Conservation (phyloP, 2,797 vertebrate species). For the Antennarius maculatus region DNA sequence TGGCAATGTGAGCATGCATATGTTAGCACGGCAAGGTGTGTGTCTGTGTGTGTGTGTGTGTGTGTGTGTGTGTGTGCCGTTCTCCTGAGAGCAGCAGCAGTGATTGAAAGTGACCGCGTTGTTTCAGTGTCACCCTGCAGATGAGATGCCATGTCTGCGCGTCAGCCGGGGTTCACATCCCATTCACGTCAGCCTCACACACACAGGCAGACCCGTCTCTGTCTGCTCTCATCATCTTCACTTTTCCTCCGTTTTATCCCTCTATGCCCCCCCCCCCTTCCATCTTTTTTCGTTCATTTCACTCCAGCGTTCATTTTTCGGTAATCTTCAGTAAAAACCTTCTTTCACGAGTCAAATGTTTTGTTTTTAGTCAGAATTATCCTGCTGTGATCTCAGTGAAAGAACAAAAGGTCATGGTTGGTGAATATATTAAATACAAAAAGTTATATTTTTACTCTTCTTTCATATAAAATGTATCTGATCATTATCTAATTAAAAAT, state of each 20-base stretch:
- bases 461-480: no score
- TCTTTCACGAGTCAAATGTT: no score
- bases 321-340: no score
- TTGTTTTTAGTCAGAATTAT: no score
- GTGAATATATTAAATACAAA: no score
- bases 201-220: conserved; percentile 9
- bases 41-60: conserved; percentile 11
- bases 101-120: conserved; percentile 65
- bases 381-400: no score
- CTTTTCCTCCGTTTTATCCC: neutral
- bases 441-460: no score
- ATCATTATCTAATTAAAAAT: no score
- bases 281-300: neutral
- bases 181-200: conserved; percentile 31
- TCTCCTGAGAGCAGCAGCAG: conserved; percentile 37
- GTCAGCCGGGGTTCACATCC: conserved; percentile 42
- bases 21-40: conserved; percentile 39
- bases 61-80: conserved; percentile 6
- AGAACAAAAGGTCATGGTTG: no score
- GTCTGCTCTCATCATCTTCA: conserved; percentile 18
- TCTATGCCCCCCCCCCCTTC: neutral
- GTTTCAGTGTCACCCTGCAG: conserved; percentile 59
- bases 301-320: neutral
- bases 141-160: conserved; percentile 44
- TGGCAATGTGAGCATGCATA: conserved; percentile 68